phyloP scores from a whole-genome alignment of 1,140 invertebrate genomes.

The Caenorhabditis inopinata region DNA sequence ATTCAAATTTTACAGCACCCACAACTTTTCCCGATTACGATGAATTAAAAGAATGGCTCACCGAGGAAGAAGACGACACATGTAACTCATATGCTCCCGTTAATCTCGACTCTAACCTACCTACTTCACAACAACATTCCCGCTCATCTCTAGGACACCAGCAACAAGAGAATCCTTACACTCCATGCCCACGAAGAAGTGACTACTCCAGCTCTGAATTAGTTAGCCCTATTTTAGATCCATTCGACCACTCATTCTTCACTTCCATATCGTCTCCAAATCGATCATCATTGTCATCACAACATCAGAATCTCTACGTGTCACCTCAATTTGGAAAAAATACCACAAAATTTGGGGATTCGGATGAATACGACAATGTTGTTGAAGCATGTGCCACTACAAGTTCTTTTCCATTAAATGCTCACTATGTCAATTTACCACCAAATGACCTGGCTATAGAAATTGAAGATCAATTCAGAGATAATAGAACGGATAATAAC shows the following conservation, averaged over 20 bases:
- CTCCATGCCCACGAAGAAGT: neutral
- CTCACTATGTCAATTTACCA: neutral
- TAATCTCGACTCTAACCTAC: neutral
- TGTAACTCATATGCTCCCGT: neutral
- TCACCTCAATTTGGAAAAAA: neutral
- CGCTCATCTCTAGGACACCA: neutral
- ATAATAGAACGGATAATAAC: no score
- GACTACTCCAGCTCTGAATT: neutral
- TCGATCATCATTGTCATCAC: neutral
- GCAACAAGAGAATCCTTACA: neutral
- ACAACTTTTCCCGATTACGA: neutral
- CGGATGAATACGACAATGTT: neutral
- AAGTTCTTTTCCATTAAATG: neutral
- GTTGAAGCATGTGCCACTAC: neutral
- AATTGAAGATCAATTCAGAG: neutral
- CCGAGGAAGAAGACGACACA: neutral
- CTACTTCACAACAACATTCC: neutral
- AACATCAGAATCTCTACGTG: slow-evolving; percentile 17
- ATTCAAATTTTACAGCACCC: neutral
- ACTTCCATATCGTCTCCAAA: neutral
- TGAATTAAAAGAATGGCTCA: neutral
- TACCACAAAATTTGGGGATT: neutral
- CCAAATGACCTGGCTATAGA: neutral
- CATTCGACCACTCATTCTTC: neutral
- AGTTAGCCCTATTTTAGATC: neutral